A percentile compares a stretch with the other conserved stretches of the same genome.
Evolutionary conservation across 2,888 invertebrate genomes (phyloP).

Genomic region (Caenorhabditis becei): DNA sequence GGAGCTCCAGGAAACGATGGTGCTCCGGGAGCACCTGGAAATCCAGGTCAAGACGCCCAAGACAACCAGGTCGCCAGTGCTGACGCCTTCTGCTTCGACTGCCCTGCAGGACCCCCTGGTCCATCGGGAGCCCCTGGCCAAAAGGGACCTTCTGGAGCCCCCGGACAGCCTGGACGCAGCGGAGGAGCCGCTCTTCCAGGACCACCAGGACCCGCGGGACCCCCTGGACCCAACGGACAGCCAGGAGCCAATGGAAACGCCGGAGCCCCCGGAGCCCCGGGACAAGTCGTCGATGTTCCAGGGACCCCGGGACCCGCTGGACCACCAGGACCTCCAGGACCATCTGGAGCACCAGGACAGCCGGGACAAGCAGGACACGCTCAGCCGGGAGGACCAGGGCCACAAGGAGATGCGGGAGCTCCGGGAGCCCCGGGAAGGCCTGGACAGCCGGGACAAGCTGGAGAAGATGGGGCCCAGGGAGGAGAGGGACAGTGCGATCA

Average conservation of each 20-base stretch:
- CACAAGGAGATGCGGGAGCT: conserved; percentile 62
- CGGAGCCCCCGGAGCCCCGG: conserved; percentile 70
- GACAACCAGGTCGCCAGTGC: conserved; percentile 51
- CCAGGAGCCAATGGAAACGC: conserved; percentile 70
- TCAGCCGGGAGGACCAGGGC: conserved; percentile 64
- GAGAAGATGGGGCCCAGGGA: conserved; percentile 64
- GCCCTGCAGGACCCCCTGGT: conserved; percentile 68
- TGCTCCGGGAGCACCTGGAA: conserved; percentile 63
- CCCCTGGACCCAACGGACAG: conserved; percentile 73
- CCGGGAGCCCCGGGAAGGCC: conserved; percentile 66
- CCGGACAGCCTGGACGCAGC: conserved; percentile 62
- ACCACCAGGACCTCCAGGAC: conserved; percentile 68
- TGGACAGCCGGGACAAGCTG: conserved; percentile 65
- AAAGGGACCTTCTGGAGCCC: conserved; percentile 69
- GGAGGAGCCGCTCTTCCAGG: conserved; percentile 70
- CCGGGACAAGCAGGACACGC: conserved; percentile 62
- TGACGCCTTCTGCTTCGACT: conserved; percentile 73
- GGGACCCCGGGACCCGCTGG: conserved; percentile 63
- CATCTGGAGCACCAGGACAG: conserved; percentile 61
- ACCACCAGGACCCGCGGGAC: conserved; percentile 71
- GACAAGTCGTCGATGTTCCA: conserved; percentile 65
- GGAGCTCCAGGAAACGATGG: conserved; percentile 67
- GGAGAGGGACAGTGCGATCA: conserved; percentile 58
- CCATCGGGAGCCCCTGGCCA: conserved; percentile 67
- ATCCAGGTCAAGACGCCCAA: conserved; percentile 64